Evolutionary conservation across 2,888 invertebrate species (phyloP), one percentile per base, ranked within the genome.

Genomic region (Cotesia congregata): DNA sequence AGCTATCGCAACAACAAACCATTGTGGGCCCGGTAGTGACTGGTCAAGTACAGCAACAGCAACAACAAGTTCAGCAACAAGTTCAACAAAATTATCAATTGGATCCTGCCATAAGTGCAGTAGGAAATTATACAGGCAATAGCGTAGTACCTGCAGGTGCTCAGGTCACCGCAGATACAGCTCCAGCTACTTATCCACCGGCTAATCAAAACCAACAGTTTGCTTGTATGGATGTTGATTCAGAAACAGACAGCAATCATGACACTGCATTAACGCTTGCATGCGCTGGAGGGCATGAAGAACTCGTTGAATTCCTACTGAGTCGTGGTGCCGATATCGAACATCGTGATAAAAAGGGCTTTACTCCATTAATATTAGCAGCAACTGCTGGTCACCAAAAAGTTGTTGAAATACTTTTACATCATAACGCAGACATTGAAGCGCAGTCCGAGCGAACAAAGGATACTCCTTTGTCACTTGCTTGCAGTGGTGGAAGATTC

Each of bases 381-480:
- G 98, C 99, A 39, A 98, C 99, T 12, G 98, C 98, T 20, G 99
- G 99, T 0, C 97, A 97, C 88, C 94, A 95, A 78, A 94, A 95
- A 88, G 93, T 97, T 38, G 98, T 98, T 7, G 98, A 98, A 85
- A 95, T 97, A 83, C 92, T 99, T 5, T 91, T 99, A 75, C 97
- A 97, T 90, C 94, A 96, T 90, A 95, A 95, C 81, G 98, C 98
- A n/a, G 97, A 98, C 88, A 95, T 99, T 84, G 99, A 99, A 90
- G 99, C 99, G 59, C 98, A 99, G 91, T 98, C 98, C 0, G 99
- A 99, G 90, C 93, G 99, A 85, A 99, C 99, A 81, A 99, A 99
- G 91, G 99, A 99, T 90, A 99, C 99, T 15, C 98, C 99, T 0
- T 91, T 99, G 30, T 98, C 98, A 76, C 91, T 99, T 76, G 99